Base-by-base conservation (phyloP, 2,888 invertebrate species). In the Drosophila quinaria region DNA sequence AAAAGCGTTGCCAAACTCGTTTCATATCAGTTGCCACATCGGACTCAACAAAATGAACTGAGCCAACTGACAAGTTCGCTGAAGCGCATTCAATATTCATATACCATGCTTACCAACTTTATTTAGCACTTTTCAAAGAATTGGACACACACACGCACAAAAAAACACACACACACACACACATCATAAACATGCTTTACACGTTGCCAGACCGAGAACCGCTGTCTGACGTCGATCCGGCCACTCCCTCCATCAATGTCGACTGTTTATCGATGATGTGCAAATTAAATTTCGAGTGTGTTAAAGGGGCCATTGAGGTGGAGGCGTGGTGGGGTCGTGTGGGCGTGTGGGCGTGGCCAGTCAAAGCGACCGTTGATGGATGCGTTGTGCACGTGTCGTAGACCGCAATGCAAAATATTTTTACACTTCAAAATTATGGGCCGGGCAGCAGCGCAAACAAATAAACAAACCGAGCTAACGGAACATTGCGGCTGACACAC, bases 261-360 rank as follows among this genome's bases (percentile, higher is more conserved):
- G 44, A 71, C 78, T 78, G 75, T 86, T 86, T 86, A 84, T 83
- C 86, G 83, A 83, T 83, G 89, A 78, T 88, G 84, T 83, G 84
- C 78, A 88, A 84, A 84, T 84, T 88, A 84, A 86, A 86, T 86
- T 86, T 83, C 39, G 49, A 64, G 42, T 59, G 54, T 29, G 67
- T 31, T 50, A 61, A 41, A 49, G 31, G 19, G 50, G 41, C 17
- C 11, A 13, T n/a, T n/a, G n/a, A n/a, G n/a, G n/a, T n/a, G n/a
- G n/a, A n/a, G n/a, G n/a, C n/a, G n/a, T n/a, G n/a, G 25, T 10
- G 13, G 17, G 13, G 55, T 46, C 58, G 35, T 41, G 22, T 74
- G 33, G 39, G 52, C 66, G 42, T 42, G 35, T 9, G 52, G 46
- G 42, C 15, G 56, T 64, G 46, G 47, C 33, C 64, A 56, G 51